phyloP scores from a whole-genome alignment of 2,888 invertebrate genomes.

The Agonopterix subpropinquella region DNA sequence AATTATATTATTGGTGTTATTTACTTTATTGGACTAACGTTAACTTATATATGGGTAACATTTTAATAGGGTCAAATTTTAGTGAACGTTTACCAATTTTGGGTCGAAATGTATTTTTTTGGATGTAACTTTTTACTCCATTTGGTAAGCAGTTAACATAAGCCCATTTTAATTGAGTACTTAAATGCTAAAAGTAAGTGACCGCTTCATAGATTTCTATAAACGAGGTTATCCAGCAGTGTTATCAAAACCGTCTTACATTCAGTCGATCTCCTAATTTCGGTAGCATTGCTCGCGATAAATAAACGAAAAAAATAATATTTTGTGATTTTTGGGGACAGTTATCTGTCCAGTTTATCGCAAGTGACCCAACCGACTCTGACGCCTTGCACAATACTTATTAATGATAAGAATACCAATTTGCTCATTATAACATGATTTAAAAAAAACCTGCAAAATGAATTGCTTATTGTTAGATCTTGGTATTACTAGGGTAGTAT shows the following conservation, averaged over 20 bases:
- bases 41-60: too few species aligned
- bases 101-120: too few species aligned
- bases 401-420: slow-evolving; percentile 44
- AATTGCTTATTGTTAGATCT: too few species aligned
- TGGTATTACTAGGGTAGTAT: too few species aligned
- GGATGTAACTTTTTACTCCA: too few species aligned
- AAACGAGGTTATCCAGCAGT: slow-evolving; percentile 27
- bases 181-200: slow-evolving; percentile 14
- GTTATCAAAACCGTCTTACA: slow-evolving; percentile 28
- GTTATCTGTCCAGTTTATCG: slow-evolving; percentile 54
- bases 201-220: slow-evolving; percentile 20
- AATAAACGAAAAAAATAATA: slow-evolving; percentile 35
- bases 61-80: too few species aligned
- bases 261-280: slow-evolving; percentile 28
- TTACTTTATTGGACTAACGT: too few species aligned
- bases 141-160: too few species aligned
- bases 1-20: too few species aligned
- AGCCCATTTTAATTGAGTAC: neutral
- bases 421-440: slow-evolving; percentile 27
- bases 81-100: too few species aligned
- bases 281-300: slow-evolving; percentile 32
- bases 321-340: slow-evolving; percentile 37
- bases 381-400: slow-evolving; percentile 55
- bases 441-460: too few species aligned
- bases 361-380: slow-evolving; percentile 41